These are phyloP conservation scores for Sclerurus mexicanus DNA, from an alignment of 2,113 vertebrate species.

Conservation along the genomic window DNA sequence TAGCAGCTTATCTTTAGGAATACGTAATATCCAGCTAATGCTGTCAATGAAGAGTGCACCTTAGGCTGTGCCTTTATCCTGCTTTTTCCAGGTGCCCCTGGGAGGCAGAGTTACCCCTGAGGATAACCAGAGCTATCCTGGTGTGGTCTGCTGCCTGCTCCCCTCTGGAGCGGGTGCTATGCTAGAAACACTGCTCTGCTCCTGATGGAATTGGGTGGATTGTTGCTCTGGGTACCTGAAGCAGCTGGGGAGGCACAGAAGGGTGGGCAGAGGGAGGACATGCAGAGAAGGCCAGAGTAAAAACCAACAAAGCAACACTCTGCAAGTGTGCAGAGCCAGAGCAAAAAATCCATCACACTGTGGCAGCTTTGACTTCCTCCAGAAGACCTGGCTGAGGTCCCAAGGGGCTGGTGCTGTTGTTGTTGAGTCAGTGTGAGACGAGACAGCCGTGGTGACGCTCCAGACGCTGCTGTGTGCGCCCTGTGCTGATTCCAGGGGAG, in stretches of 20 bases:
- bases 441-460: not conserved
- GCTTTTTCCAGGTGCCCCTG: not conserved
- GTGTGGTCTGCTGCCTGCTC: not conserved
- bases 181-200: not conserved
- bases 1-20: constrained; percentile 23
- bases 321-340: not conserved
- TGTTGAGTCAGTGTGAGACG: not conserved
- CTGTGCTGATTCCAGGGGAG: not conserved
- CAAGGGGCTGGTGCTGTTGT: not conserved
- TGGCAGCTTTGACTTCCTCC: not conserved
- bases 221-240: fast-evolving
- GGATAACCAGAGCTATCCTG: not conserved
- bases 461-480: fast-evolving
- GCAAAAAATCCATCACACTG: fast-evolving
- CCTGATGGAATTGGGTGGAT: not conserved
- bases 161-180: not conserved
- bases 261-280: not conserved
- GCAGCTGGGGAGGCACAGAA: not conserved
- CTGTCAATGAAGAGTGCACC: not conserved
- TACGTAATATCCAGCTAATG: not conserved
- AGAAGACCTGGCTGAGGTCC: not conserved
- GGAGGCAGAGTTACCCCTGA: not conserved
- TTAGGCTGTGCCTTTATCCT: not conserved
- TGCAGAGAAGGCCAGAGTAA: not conserved
- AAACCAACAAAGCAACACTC: not conserved